These are phyloP conservation scores for Tylochromis polylepis DNA, from an alignment of 2,113 vertebrate genomes.

Conservation along the genomic window DNA sequence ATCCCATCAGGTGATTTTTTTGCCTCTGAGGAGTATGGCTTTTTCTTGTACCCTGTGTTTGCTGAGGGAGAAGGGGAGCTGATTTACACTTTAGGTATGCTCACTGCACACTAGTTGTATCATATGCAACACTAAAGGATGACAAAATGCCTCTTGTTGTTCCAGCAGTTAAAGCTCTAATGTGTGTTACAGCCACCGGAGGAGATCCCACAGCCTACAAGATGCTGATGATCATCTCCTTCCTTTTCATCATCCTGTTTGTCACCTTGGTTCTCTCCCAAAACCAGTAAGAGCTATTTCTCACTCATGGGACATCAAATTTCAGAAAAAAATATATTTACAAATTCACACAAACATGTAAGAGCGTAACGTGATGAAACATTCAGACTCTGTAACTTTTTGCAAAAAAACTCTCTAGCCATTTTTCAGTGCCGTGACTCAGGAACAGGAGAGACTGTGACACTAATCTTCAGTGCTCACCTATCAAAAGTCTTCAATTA, in stretches of 20 bases:
- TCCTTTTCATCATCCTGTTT: constrained; percentile 79
- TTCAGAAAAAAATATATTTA: background rate
- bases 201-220: constrained; percentile 67
- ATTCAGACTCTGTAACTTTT: background rate
- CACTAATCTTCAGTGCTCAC: background rate
- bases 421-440: background rate
- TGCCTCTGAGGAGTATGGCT: constrained; percentile 80
- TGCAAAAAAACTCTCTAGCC: background rate
- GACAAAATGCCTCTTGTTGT: background rate
- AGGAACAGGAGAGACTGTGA: background rate
- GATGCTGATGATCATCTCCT: constrained; percentile 79
- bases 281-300: constrained; percentile 75
- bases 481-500: background rate
- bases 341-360: background rate
- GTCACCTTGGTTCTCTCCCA: constrained; percentile 81
- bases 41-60: constrained; percentile 86
- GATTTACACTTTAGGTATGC: constrained; percentile 74
- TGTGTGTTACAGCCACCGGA: constrained; percentile 68
- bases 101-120: background rate
- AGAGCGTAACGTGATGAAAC: background rate
- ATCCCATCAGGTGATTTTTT: constrained; percentile 80
- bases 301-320: background rate
- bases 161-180: background rate
- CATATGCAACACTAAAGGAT: background rate
- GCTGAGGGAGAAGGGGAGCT: constrained; percentile 81